Evolutionary conservation across 2,113 vertebrate species (phyloP).

Genomic region (Campylorhamphus procurvoides): DNA sequence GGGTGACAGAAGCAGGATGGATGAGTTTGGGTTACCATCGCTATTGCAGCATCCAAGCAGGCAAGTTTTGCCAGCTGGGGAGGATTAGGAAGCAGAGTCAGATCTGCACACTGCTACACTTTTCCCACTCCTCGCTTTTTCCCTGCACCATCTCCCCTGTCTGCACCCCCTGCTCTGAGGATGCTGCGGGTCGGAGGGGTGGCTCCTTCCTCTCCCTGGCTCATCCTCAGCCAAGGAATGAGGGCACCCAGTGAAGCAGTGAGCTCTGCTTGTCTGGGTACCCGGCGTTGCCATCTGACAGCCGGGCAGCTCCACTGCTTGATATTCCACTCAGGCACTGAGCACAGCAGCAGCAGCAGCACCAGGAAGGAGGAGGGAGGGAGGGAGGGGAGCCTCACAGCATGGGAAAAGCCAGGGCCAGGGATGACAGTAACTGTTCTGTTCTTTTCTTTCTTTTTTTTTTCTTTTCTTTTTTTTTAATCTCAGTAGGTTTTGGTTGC

Average conservation of each 20-base stretch:
- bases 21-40: neutral
- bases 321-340: conserved; percentile 66
- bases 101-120: neutral
- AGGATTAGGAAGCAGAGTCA: neutral
- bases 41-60: neutral
- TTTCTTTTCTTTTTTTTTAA: neutral
- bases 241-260: neutral
- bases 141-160: neutral
- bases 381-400: neutral
- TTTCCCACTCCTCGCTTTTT: neutral
- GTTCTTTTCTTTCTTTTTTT: neutral
- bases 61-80: neutral
- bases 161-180: accelerated
- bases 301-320: conserved; percentile 14
- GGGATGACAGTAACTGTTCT: neutral
- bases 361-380: neutral
- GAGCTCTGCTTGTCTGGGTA: neutral
- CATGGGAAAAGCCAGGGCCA: neutral
- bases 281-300: neutral
- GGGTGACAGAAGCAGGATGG: conserved; percentile 23
- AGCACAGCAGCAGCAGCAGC: neutral
- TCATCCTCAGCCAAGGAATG: neutral
- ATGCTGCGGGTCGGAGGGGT: accelerated
- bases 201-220: neutral
- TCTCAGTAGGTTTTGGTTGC: conserved; percentile 19